Base-by-base conservation (phyloP, 2,888 invertebrate genomes). In the Lamellibrachia columna region DNA sequence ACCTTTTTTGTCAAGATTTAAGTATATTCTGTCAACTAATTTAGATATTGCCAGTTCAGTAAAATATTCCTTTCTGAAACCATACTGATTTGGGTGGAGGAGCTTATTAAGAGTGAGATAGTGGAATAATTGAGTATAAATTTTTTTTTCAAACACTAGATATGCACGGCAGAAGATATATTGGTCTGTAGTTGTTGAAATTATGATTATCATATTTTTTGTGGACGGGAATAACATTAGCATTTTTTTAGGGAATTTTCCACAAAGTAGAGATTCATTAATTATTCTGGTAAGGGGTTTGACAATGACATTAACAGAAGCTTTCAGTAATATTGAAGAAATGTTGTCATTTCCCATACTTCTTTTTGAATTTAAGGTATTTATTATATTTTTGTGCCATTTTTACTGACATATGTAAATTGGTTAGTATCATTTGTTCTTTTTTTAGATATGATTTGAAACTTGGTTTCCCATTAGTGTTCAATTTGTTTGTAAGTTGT, bases 181-280 rank as follows among this genome's bases (percentile, higher is more conserved):
- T 15, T 15, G 60, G 60, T 15, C 60, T 75, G 15, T 75, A 75
- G 60, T 75, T 75, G 22, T 15, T 75, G 60, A 75, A 75, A 75
- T 2, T 75, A 75, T 15, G 60, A 15, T 22, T 91, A 91, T 91
- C 1, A 91, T 91, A 7, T n/a, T 90, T 90, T 91, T 52, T 91
- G 28, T 91, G 91, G 91, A 91, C 4, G 91, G 91, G 91, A 91
- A 91, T 22, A 53, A 91, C 91, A n/a, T 91, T 91, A n/a, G 22
- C 4, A 91, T 28, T 91, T 91, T 91, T 91, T 53, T 6, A 91
- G 9, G 22, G 22, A 91, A 91, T 52, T 91, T 91, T n/a, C 22
- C 91, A 91, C 91, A n/a, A 53, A 2, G 28, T 2, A 91, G 22
- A 53, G 91, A 91, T 91, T 91, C n/a, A 91, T 11, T 91, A 53